A percentile compares a stretch with the other conserved stretches of the same genome.
phyloP scores from a whole-genome alignment of 1,140 invertebrate species.

The Periplaneta americana region DNA sequence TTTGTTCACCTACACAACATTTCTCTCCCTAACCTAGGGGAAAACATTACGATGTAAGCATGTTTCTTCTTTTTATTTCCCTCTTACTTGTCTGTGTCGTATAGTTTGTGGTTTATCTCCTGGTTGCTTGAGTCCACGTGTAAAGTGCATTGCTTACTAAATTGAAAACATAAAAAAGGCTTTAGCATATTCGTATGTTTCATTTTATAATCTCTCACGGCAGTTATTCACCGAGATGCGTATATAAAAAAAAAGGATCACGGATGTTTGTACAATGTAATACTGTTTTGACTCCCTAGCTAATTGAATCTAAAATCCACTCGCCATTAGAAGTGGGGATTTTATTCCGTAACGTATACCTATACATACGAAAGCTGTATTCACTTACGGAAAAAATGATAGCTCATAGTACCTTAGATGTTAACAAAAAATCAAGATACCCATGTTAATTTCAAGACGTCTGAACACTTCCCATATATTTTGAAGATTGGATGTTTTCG shows the following conservation, averaged over 20 bases:
- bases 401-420: neutral
- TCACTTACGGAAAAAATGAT: neutral
- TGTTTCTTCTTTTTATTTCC: neutral
- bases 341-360: neutral
- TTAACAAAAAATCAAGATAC: neutral
- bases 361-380: neutral
- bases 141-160: too few relatives aligned
- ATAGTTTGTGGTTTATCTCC: neutral
- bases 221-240: neutral
- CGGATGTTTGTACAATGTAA: neutral
- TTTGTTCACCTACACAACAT: neutral
- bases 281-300: neutral
- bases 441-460: neutral
- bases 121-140: too few relatives aligned
- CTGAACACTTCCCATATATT: neutral
- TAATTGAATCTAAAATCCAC: neutral
- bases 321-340: neutral
- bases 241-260: too few relatives aligned
- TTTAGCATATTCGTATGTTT: neutral
- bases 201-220: neutral
- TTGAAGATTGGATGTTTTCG: neutral
- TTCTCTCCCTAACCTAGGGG: neutral
- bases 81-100: neutral
- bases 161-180: neutral
- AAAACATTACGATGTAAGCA: too few relatives aligned